Percentiles rank a stretch among this genome's conserved stretches.
Conservation (phyloP, 37 sponge, comb jelly and placozoan species). For the Geodia barretti region DNA sequence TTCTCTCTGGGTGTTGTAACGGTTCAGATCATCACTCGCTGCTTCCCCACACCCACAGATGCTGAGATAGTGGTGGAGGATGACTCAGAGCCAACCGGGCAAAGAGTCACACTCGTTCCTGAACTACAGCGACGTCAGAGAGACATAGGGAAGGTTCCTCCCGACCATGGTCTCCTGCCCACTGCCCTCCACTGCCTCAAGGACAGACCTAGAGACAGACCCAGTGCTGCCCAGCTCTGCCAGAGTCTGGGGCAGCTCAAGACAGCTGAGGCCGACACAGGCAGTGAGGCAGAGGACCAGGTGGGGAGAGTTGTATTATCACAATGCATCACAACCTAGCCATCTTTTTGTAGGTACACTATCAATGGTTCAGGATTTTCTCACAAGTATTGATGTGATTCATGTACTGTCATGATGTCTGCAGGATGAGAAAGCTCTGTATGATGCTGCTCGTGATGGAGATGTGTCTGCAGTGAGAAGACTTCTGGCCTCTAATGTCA, state of each 20-base stretch:
- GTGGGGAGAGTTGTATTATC: no score
- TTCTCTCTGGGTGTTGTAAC: slow-evolving; percentile 43
- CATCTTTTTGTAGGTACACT: no score
- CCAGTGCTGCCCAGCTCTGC: slow-evolving; percentile 30
- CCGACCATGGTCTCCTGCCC: slow-evolving; percentile 7
- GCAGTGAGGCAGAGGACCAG: no score
- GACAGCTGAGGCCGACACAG: no score
- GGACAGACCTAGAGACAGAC: slow-evolving; percentile 40
- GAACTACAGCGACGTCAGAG: slow-evolving; percentile 35
- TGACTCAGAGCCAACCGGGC: slow-evolving; percentile 19
- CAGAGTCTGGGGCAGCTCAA: slow-evolving; percentile 4
- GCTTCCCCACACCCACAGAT: slow-evolving; percentile 48
- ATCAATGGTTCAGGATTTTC: no score
- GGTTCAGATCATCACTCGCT: slow-evolving; percentile 44
- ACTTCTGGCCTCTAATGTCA: no score
- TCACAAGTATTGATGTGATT: no score
- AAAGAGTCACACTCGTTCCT: slow-evolving; percentile 37
- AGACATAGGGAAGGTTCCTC: slow-evolving; percentile 24
- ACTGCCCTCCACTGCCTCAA: slow-evolving; percentile 29
- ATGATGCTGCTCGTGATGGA: no score
- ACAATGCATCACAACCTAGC: no score
- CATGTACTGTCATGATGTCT: no score
- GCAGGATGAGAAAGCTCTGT: no score
- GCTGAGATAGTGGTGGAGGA: slow-evolving; percentile 43
- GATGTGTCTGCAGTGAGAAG: no score